Base-by-base conservation (phyloP, 2,113 vertebrate species). In the Ceyx margarethae region DNA sequence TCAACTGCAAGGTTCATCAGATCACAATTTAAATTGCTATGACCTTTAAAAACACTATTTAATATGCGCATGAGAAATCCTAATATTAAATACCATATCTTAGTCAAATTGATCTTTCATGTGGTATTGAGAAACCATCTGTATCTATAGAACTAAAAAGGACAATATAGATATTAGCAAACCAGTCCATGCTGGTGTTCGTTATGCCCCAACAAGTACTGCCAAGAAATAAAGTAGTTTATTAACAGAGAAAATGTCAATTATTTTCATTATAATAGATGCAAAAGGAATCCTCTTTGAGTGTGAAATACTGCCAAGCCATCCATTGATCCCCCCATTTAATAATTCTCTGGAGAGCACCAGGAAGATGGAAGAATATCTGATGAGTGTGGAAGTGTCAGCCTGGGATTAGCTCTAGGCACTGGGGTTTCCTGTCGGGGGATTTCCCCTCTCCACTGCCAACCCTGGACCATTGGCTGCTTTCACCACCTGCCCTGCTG, bases 21-120 rank as follows among this genome's bases (percentile, higher is more conserved):
- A 93, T 92, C 84, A 60, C 71, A 56, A 56, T 89, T 91, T 92
- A 91, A 96, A 95, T 94, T 92, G 72, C 92, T 92, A 66, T 94
- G 92, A 95, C 95, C 94, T 96, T 96, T 96, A 95, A 89, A 89
- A 89, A 74, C 64, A 31, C 64, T 81, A 33, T 93, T 95, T 96
- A 91, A 95, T 92, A 92, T 92, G 81, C 15, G 50, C 81, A 92
- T 89, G 60, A 85, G 58, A 87, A 91, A 89, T 76, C 89, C 42
- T 87, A 91, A 82, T 89, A 89, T 87, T 79, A 93, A 91, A 91
- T 94, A 90, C 58, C 12, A 11, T 87, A 62, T 91, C 81, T 95
- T 93, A 87, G 65, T 95, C 71, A 92, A 93, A 93, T 61, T 87
- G 92, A 88, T 89, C 81, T 95, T 94, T 85, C 67, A 56, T 57